phyloP scores from a whole-genome alignment of 2,113 vertebrate genomes.

The Nothobranchius furzeri region DNA sequence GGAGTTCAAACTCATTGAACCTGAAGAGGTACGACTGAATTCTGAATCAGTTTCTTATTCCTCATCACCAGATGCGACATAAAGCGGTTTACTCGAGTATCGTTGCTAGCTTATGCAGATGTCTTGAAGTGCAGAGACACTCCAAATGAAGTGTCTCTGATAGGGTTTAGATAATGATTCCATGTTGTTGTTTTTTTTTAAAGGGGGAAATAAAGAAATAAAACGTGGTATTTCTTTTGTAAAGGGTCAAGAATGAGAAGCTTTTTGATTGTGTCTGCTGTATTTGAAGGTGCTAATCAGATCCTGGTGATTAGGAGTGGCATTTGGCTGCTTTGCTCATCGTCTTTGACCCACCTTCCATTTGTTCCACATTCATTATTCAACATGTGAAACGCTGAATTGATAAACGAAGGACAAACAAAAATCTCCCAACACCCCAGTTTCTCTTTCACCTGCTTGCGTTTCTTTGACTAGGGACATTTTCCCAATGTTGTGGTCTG shows the following conservation, averaged over 20 bases:
- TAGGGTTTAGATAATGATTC: too few relatives aligned
- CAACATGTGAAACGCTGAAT: slow-evolving; percentile 64
- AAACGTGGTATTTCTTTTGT: too few relatives aligned
- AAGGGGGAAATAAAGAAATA: too few relatives aligned
- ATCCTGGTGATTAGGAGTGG: slow-evolving; percentile 42
- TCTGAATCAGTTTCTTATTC: background rate
- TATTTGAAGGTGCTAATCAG: slow-evolving; percentile 22
- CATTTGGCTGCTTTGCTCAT: slow-evolving; percentile 53
- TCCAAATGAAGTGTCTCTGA: too few relatives aligned
- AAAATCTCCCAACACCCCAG: slow-evolving; percentile 30
- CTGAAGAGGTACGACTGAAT: slow-evolving; percentile 87
- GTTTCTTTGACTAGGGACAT: slow-evolving; percentile 36
- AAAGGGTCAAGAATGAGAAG: too few relatives aligned
- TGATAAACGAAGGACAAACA: slow-evolving; percentile 71
- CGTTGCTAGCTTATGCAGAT: too few relatives aligned
- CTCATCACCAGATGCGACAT: too few relatives aligned
- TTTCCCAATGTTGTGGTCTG: slow-evolving; percentile 56
- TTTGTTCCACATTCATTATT: slow-evolving; percentile 74
- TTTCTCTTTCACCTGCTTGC: slow-evolving; percentile 40
- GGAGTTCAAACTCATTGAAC: slow-evolving; percentile 99
- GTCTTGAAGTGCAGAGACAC: too few relatives aligned
- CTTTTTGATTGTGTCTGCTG: background rate
- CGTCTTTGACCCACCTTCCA: slow-evolving; percentile 60
- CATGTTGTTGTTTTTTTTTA: too few relatives aligned
- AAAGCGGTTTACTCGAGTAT: too few relatives aligned